Base-by-base conservation (phyloP, 2,888 invertebrate genomes). In the Philereme vetulata region DNA sequence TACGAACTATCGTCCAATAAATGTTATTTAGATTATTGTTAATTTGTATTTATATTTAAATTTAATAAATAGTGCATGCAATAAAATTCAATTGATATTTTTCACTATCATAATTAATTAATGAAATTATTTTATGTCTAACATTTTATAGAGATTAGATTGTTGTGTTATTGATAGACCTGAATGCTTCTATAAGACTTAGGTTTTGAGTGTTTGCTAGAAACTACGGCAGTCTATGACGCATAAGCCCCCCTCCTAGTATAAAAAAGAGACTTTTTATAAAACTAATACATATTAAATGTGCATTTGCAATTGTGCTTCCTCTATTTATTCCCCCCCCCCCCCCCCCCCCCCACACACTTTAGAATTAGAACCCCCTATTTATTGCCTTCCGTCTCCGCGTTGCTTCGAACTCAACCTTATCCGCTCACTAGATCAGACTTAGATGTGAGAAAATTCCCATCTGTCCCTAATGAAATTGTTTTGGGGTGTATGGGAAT, bases 41-140 rank as follows among this genome's bases (percentile, higher is more conserved):
- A 85, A 84, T 82, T 85, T 74, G 86, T 78, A 82, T 85, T 83
- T 81, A 77, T 79, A 79, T 70, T 74, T 72, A 75, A 75, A 77
- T 54, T 72, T 74, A 76, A 77, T 54, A 36, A 62, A 64, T 62
- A 64, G 60, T 87, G 86, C 90, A 90, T 88, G 90, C 90, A 90
- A 90, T 90, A 90, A 88, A 84, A 72, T 80, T 84, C 74, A 77
- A 87, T 85, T 89, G 90, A 90, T 90, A 90, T 90, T 90, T 88
- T 82, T 81, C 79, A 86, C 81, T 77, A 73, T 84, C 80, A 74
- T 78, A 64, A 63, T 71, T 67, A 68, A 65, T 56, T 63, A 67
- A 60, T 64, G 57, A 60, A 68, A 64, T 76, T 79, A 80, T 80
- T 83, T 84, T 82, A 81, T 82, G 77, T 84, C 77, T 87, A 85